Conservation (phyloP, 2,888 invertebrate species). For the Nebria salina region DNA sequence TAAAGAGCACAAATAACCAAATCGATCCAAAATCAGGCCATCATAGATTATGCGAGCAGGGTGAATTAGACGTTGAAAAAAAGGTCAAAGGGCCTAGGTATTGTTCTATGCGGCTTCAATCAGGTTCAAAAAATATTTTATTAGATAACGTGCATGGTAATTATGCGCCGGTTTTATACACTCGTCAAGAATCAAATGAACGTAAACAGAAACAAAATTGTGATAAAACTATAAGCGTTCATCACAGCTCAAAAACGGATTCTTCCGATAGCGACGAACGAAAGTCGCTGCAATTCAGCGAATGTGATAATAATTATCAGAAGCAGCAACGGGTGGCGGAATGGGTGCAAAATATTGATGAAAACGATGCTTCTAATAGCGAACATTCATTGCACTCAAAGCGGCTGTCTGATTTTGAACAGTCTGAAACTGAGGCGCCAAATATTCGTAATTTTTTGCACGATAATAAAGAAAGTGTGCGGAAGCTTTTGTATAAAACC, state of each 20-base stretch:
- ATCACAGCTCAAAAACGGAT: slow-evolving; percentile 47
- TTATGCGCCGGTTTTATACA: slow-evolving; percentile 76
- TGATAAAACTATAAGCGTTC: slow-evolving; percentile 45
- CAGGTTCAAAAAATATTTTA: slow-evolving; percentile 81
- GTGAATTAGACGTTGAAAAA: slow-evolving; percentile 20
- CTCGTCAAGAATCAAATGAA: slow-evolving; percentile 60
- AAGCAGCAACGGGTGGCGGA: slow-evolving; percentile 70
- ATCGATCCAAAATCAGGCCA: slow-evolving; percentile 63
- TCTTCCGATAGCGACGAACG: slow-evolving; percentile 52
- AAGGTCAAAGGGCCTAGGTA: slow-evolving; percentile 71
- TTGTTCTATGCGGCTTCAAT: slow-evolving; percentile 80
- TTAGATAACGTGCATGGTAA: slow-evolving; percentile 78
- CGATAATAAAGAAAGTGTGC: slow-evolving; percentile 66
- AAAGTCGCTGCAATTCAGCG: slow-evolving; percentile 46
- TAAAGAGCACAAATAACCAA: slow-evolving; percentile 52
- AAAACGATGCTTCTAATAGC: slow-evolving; percentile 65
- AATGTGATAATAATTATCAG: slow-evolving; percentile 53
- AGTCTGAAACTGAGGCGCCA: not conserved
- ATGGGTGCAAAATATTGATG: slow-evolving; percentile 76
- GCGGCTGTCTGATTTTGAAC: slow-evolving; percentile 58
- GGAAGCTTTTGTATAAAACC: slow-evolving; percentile 71
- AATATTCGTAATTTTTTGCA: not conserved
- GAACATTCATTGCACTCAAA: slow-evolving; percentile 56
- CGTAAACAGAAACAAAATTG: slow-evolving; percentile 48
- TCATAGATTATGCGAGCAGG: slow-evolving; percentile 69